A percentile compares a stretch with the other conserved stretches of the same genome.
Evolutionary conservation across 2,797 vertebrate species (phyloP).

Genomic region (Microctenopoma steveboyesi): DNA sequence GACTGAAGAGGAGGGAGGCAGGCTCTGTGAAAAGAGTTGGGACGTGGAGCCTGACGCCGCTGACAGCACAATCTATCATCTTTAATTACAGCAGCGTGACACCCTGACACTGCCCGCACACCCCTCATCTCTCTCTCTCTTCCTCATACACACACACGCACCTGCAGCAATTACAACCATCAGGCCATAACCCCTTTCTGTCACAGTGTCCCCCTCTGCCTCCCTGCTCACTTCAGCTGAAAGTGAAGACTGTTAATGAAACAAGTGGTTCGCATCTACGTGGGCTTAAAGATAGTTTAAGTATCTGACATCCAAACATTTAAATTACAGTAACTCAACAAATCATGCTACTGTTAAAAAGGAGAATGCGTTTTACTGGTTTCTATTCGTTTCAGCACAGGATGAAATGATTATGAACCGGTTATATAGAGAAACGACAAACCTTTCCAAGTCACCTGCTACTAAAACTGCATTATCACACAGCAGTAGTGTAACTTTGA

Average conservation of each 20-base stretch:
- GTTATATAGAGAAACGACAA: not conserved
- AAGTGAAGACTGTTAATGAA: not conserved
- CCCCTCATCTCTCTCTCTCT: conserved; percentile 50
- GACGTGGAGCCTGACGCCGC: conserved; percentile 67
- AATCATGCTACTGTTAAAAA: not conserved
- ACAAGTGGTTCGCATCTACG: not conserved
- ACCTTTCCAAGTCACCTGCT: not conserved
- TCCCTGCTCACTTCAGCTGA: conserved; percentile 32
- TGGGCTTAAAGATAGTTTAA: no score
- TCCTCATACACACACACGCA: conserved; percentile 42
- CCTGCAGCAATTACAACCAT: conserved; percentile 75
- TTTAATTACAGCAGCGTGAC: conserved; percentile 83
- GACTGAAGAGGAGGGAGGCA: conserved; percentile 27
- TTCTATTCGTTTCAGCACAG: conserved; percentile 1
- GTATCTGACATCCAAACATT: no score
- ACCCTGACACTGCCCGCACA: conserved; percentile 69
- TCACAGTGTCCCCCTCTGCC: conserved; percentile 47
- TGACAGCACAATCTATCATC: conserved; percentile 85
- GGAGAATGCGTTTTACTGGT: not conserved
- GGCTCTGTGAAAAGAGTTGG: conserved; percentile 63
- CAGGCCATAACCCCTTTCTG: conserved; percentile 72
- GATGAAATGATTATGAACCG: no score
- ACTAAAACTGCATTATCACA: not conserved
- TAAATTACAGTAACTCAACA: not conserved
- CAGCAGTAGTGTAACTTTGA: not conserved